These are phyloP conservation scores for Coregonus clupeaformis DNA, from an alignment of 2,113 vertebrate genomes.

Conservation along the genomic window DNA sequence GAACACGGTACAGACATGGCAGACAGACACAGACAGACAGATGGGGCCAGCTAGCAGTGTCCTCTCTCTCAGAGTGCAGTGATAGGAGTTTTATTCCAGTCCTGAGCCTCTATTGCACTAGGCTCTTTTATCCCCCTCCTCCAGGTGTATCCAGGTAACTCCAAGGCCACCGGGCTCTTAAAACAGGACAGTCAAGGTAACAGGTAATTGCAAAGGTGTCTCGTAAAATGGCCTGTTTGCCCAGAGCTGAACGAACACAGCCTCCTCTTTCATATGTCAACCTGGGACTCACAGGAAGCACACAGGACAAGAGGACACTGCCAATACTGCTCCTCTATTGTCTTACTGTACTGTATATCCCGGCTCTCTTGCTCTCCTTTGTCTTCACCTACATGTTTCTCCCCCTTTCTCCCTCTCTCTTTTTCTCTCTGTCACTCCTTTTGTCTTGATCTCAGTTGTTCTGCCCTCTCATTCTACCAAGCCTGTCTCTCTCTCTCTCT, in stretches of 20 bases:
- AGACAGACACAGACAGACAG: conserved; percentile 38
- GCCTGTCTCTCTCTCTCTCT: neutral
- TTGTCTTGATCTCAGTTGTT: neutral
- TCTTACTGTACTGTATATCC: too few relatives aligned
- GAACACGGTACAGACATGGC: conserved; percentile 21
- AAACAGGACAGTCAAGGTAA: conserved; percentile 82
- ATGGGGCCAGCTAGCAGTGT: conserved; percentile 28
- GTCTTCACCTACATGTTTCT: neutral
- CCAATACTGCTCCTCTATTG: neutral
- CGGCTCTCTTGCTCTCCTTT: neutral
- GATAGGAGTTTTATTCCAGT: conserved; percentile 47
- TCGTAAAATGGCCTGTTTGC: conserved; percentile 76
- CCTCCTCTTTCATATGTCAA: conserved; percentile 18
- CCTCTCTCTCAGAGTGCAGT: neutral
- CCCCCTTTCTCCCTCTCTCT: neutral
- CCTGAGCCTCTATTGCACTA: conserved; percentile 46
- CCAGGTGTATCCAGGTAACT: conserved; percentile 83
- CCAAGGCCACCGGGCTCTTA: conserved; percentile 80
- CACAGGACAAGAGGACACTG: neutral
- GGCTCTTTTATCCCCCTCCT: conserved; percentile 71
- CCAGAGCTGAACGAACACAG: conserved; percentile 50
- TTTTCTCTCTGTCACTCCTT: neutral
- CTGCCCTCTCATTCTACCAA: neutral
- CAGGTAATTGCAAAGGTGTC: conserved; percentile 73
- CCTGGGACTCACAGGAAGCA: conserved; percentile 3